Percentiles rank a stretch among this genome's conserved stretches.
phyloP scores from a whole-genome alignment of 2,888 invertebrate genomes.

The Pandemis corylana region DNA sequence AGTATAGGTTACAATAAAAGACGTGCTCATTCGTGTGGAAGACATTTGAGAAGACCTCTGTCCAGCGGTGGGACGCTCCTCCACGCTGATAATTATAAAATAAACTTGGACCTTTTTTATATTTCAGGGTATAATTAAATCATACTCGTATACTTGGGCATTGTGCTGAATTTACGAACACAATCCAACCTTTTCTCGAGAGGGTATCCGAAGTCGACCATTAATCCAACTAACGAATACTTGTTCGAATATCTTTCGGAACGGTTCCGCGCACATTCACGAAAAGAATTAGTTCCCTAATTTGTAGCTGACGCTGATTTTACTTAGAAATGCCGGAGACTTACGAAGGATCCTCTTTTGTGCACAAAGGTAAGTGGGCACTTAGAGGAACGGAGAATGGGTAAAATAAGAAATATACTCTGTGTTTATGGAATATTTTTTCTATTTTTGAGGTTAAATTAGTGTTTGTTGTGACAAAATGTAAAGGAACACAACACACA shows the following conservation, averaged over 20 bases:
- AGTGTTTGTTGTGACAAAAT: too few relatives aligned
- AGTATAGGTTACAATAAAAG: too few relatives aligned
- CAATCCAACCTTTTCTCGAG: not conserved
- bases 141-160: not conserved
- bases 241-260: not conserved
- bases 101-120: too few relatives aligned
- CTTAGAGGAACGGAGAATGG: not conserved
- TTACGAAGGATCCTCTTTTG: not conserved
- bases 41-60: too few relatives aligned
- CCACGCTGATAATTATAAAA: too few relatives aligned
- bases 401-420: not conserved
- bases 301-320: constrained; percentile 14
- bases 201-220: not conserved
- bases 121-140: not conserved
- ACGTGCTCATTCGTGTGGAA: too few relatives aligned
- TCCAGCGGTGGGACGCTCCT: too few relatives aligned
- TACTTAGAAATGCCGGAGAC: not conserved
- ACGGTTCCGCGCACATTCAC: constrained; percentile 7
- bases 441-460: too few relatives aligned
- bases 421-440: too few relatives aligned
- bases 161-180: not conserved
- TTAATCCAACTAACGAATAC: constrained; percentile 13
- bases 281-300: constrained; percentile 14
- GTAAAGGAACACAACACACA: too few relatives aligned
- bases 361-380: not conserved